phyloP scores from a whole-genome alignment of 2,113 vertebrate species.

The Petrocephalus microphthalmus region DNA sequence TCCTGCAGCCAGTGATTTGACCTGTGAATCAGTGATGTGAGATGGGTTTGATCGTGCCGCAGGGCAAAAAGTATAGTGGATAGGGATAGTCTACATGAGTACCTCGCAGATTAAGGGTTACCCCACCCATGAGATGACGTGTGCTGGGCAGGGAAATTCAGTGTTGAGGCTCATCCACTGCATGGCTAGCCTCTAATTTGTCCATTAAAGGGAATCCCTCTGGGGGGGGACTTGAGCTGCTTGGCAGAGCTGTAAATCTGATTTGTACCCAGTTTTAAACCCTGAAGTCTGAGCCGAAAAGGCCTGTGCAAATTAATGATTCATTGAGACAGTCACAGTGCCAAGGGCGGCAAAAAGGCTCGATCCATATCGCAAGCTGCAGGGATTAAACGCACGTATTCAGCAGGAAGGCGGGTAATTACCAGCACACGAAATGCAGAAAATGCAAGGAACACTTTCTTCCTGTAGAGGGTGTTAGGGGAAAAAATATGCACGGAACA shows the following conservation, averaged over 20 bases:
- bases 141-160: background rate
- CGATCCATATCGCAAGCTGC: background rate
- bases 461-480: background rate
- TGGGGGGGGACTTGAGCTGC: background rate
- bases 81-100: background rate
- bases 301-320: slow-evolving; percentile 5
- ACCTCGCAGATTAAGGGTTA: background rate
- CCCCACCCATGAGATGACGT: background rate
- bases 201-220: background rate
- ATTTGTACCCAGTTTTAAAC: slow-evolving; percentile 6
- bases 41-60: background rate
- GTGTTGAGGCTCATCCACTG: background rate
- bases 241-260: background rate
- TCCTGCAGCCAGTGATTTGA: background rate
- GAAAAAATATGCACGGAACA: background rate
- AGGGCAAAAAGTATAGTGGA: background rate
- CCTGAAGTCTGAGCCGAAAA: background rate
- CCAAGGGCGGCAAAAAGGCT: background rate
- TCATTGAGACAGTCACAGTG: background rate
- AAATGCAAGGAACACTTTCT: background rate
- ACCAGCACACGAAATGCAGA: background rate
- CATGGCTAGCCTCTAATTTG: background rate
- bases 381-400: background rate
- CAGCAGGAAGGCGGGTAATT: background rate
- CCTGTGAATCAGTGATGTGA: background rate